These are phyloP conservation scores for Microcebus griseorufus DNA, from an alignment of 2,113 vertebrate genomes.

Conservation along the genomic window DNA sequence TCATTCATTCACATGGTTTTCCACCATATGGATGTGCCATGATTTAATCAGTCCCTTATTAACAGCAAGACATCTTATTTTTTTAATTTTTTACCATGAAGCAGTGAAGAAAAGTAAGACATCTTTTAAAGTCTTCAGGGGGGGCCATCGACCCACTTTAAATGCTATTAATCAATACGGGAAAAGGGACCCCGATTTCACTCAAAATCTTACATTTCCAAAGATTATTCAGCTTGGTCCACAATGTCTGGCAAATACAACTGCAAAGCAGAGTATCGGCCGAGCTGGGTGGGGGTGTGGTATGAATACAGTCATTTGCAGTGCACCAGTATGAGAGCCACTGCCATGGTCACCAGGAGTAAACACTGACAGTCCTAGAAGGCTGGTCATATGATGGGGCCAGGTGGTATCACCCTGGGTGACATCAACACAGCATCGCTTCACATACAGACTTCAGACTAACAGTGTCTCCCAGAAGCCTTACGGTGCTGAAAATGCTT, in stretches of 20 bases:
- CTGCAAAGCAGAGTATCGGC: background rate
- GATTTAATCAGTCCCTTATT: background rate
- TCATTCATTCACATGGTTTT: background rate
- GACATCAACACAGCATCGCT: background rate
- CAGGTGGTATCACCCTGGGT: background rate
- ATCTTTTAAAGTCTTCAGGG: background rate
- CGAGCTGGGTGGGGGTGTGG: background rate
- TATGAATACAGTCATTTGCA: background rate
- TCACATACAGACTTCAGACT: background rate
- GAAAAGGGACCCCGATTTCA: background rate
- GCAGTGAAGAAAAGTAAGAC: background rate
- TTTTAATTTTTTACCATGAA: too few species aligned
- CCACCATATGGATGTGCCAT: background rate
- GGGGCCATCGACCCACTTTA: background rate
- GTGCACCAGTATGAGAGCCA: background rate
- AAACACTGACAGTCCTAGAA: background rate
- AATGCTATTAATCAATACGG: background rate
- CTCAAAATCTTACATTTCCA: background rate
- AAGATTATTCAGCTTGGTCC: background rate
- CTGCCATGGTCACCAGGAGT: background rate
- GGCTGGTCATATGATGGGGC: background rate
- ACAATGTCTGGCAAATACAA: conserved; percentile 1
- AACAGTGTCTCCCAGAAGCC: background rate
- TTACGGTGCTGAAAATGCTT: background rate
- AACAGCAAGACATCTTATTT: background rate